These are phyloP conservation scores for Osmoderma eremita DNA, from an alignment of 2,888 invertebrate species.

Conservation along the genomic window DNA sequence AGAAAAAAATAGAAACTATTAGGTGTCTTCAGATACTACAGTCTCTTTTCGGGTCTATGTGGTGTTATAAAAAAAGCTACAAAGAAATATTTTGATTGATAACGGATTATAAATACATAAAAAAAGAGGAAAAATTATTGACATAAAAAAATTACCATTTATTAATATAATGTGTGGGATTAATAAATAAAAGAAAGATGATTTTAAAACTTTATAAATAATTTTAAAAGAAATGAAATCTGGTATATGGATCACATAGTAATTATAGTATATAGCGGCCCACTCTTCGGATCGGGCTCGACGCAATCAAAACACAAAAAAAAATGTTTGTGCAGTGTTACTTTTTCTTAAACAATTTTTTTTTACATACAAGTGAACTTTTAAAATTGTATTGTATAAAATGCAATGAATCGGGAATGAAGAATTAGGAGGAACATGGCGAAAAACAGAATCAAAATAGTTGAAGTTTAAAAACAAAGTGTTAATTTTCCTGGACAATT, in stretches of 20 bases:
- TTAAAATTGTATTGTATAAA: constrained; percentile 57
- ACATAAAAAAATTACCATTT: constrained; percentile 47
- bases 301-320: constrained; percentile 50
- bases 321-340: constrained; percentile 59
- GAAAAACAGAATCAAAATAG: constrained; percentile 46
- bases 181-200: constrained; percentile 49
- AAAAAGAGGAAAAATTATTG: constrained; percentile 31
- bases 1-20: constrained; percentile 20
- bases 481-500: constrained; percentile 58
- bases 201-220: constrained; percentile 42
- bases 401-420: constrained; percentile 47
- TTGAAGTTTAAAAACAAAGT: constrained; percentile 50
- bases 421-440: constrained; percentile 30
- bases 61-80: constrained; percentile 48
- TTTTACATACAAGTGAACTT: constrained; percentile 56
- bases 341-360: constrained; percentile 58
- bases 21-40: constrained; percentile 38
- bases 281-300: constrained; percentile 63
- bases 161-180: constrained; percentile 60
- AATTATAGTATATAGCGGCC: constrained; percentile 53
- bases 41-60: constrained; percentile 49
- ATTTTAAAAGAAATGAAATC: constrained; percentile 44
- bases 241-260: constrained; percentile 61
- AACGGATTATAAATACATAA: constrained; percentile 35
- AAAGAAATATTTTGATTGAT: constrained; percentile 19